Evolutionary conservation across 1,140 invertebrate genomes (phyloP).

Genomic region (Drosophila tristis): DNA sequence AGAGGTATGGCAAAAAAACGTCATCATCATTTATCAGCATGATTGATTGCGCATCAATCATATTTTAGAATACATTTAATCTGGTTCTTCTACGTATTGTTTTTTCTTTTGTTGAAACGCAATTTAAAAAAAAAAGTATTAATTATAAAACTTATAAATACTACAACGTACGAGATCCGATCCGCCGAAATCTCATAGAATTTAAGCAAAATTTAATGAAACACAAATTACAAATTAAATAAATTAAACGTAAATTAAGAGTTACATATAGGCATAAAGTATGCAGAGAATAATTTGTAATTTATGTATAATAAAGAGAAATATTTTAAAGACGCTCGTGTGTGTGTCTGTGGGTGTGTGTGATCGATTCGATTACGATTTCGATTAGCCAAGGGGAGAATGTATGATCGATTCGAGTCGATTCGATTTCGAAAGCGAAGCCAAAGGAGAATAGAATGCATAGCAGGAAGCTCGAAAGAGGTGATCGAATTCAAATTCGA

Average conservation of each 20-base stretch:
- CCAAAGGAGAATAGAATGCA: conserved; percentile 25
- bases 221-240: conserved; percentile 72
- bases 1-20: conserved; percentile 66
- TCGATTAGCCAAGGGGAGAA: conserved; percentile 19
- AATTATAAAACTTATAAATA: conserved; percentile 82
- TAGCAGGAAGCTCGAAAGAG: conserved; percentile 44
- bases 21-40: conserved; percentile 33
- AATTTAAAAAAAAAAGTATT: conserved; percentile 52
- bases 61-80: conserved; percentile 60
- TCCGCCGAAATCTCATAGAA: conserved; percentile 80
- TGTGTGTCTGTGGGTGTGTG: conserved; percentile 34
- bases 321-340: conserved; percentile 47
- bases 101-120: conserved; percentile 52
- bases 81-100: conserved; percentile 22
- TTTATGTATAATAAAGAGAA: conserved; percentile 38
- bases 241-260: conserved; percentile 61
- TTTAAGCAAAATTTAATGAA: conserved; percentile 53
- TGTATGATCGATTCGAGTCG: conserved; percentile 31
- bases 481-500: conserved; percentile 19
- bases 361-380: conserved; percentile 29
- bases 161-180: conserved; percentile 82
- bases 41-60: conserved; percentile 29
- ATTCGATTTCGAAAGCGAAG: conserved; percentile 19
- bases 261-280: conserved; percentile 37
- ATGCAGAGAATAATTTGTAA: conserved; percentile 19